phyloP scores from a whole-genome alignment of 2,888 invertebrate genomes.

The Acanthococcus lagerstroemiae region DNA sequence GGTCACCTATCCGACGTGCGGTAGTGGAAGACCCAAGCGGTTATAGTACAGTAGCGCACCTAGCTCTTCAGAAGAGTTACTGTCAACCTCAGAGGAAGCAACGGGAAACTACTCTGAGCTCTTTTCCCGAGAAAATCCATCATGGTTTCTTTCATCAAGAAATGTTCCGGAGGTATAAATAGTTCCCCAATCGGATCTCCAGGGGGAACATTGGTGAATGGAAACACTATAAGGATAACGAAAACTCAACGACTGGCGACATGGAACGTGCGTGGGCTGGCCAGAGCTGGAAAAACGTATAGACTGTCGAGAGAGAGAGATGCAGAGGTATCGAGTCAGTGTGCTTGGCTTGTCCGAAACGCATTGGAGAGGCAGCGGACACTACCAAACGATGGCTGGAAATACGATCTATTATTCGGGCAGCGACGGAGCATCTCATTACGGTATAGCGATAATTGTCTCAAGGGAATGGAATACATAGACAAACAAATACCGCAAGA shows the following conservation, averaged over 20 bases:
- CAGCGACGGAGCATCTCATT: too few species aligned
- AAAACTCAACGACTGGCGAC: neutral
- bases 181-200: neutral
- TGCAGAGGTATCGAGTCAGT: neutral
- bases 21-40: neutral
- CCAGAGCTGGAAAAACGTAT: neutral
- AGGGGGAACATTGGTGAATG: neutral
- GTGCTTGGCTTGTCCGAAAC: too few species aligned
- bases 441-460: too few species aligned
- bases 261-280: neutral
- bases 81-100: neutral
- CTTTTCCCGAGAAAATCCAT: neutral
- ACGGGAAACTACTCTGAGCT: neutral
- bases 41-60: too few species aligned
- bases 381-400: too few species aligned
- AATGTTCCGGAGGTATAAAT: neutral
- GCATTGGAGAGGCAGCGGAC: neutral
- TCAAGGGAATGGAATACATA: too few species aligned
- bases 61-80: neutral
- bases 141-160: neutral
- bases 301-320: neutral
- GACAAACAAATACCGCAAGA: too few species aligned
- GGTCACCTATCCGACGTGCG: neutral
- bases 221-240: neutral
- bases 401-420: too few species aligned